Evolutionary conservation across 2,113 vertebrate species (phyloP).

Genomic region (Datnioides undecimradiatus): DNA sequence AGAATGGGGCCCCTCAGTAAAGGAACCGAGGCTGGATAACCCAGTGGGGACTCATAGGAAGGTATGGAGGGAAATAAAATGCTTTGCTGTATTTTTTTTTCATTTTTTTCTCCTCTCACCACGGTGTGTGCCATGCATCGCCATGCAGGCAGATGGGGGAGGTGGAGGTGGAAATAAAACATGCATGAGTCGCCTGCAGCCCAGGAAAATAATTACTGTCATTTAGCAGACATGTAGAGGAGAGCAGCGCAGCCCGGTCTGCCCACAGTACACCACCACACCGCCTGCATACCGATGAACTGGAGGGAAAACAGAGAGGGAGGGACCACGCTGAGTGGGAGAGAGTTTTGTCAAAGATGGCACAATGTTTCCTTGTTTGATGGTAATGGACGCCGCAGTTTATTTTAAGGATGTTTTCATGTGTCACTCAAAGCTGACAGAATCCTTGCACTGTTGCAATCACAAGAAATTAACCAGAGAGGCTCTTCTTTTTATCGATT

Average conservation of each 20-base stretch:
- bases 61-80: slow-evolving; percentile 73
- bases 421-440: slow-evolving; percentile 31
- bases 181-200: slow-evolving; percentile 99
- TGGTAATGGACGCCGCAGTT: slow-evolving; percentile 55
- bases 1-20: slow-evolving; percentile 56
- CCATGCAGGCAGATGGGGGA: slow-evolving; percentile 81
- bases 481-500: slow-evolving; percentile 27
- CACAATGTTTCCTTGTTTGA: slow-evolving; percentile 47
- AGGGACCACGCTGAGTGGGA: slow-evolving; percentile 48
- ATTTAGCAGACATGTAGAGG: slow-evolving; percentile 88
- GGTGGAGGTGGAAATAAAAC: slow-evolving; percentile 83
- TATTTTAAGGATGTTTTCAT: slow-evolving; percentile 60
- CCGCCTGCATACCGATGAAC: slow-evolving; percentile 79
- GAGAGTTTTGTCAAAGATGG: slow-evolving; percentile 41
- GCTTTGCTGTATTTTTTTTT: slow-evolving; percentile 21
- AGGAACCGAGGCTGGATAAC: slow-evolving; percentile 59
- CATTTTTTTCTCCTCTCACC: slow-evolving; percentile 49
- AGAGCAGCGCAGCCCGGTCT: slow-evolving; percentile 69
- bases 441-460: slow-evolving; percentile 31
- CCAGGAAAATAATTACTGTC: slow-evolving; percentile 99
- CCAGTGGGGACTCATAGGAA: slow-evolving; percentile 69
- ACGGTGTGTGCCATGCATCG: slow-evolving; percentile 65
- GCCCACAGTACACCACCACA: slow-evolving; percentile 70
- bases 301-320: slow-evolving; percentile 57
- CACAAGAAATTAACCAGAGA: slow-evolving; percentile 47